Evolutionary conservation across 2,113 vertebrate species (phyloP).

Genomic region (Bungarus multicinctus): DNA sequence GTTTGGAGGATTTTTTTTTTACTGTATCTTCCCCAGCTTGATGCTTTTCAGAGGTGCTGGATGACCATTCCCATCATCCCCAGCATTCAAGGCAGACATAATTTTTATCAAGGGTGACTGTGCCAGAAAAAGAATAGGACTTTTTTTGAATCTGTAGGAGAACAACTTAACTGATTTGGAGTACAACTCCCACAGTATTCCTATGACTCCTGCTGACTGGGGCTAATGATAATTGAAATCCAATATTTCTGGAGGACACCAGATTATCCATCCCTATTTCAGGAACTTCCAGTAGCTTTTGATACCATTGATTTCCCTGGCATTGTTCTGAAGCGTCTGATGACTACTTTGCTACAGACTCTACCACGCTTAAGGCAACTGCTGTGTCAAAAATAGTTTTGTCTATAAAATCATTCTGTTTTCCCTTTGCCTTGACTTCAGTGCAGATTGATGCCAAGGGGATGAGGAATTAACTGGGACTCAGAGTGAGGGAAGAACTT

Average conservation of each 20-base stretch:
- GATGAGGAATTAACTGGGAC: background rate
- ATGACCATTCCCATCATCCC: background rate
- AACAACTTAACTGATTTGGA: background rate
- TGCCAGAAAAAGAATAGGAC: background rate
- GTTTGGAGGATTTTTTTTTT: background rate
- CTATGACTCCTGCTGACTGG: background rate
- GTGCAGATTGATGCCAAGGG: background rate
- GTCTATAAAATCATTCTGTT: background rate
- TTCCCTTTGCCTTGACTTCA: background rate
- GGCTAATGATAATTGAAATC: background rate
- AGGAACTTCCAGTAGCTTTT: background rate
- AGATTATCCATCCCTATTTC: background rate
- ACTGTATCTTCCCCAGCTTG: background rate
- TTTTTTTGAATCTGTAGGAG: background rate
- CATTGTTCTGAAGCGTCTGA: background rate
- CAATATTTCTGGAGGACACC: background rate
- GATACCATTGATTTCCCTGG: background rate
- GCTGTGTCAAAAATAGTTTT: background rate
- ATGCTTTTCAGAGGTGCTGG: background rate
- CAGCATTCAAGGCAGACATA: background rate
- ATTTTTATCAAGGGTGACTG: background rate
- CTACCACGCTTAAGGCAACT: background rate
- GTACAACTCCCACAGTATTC: background rate
- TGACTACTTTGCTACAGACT: background rate
- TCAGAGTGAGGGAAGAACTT: background rate